These are phyloP conservation scores for Heliconius erato DNA, from an alignment of 2,888 invertebrate species.

Conservation along the genomic window DNA sequence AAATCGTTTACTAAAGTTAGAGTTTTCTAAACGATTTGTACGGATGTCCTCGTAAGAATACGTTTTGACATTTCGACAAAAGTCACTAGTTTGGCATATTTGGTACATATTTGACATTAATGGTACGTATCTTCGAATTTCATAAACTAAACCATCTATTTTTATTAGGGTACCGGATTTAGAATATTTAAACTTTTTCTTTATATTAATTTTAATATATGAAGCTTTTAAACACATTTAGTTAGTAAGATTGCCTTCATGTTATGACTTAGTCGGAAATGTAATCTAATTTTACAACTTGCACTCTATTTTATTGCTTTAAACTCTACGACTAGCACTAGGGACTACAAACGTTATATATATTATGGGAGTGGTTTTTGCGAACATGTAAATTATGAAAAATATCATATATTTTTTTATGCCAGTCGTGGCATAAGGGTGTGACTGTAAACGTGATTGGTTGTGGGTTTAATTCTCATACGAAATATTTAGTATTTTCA, in stretches of 20 bases:
- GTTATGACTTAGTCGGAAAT: slow-evolving; percentile 1
- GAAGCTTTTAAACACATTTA: not conserved
- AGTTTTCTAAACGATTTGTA: slow-evolving; percentile 2
- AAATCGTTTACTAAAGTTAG: not conserved
- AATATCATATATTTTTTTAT: not conserved
- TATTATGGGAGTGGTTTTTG: not conserved
- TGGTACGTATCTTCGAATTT: not conserved
- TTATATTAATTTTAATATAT: not conserved
- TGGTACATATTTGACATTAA: not conserved
- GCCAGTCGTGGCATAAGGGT: too few relatives aligned
- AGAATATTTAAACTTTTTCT: not conserved
- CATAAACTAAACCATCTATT: not conserved
- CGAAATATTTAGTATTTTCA: too few relatives aligned
- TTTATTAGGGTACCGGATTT: not conserved
- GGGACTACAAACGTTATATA: not conserved
- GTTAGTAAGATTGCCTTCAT: slow-evolving; percentile 2
- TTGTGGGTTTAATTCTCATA: too few relatives aligned
- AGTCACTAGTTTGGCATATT: not conserved
- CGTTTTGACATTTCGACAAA: slow-evolving; percentile 4
- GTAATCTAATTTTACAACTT: slow-evolving; percentile 26
- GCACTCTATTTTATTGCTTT: slow-evolving; percentile 23
- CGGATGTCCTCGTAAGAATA: not conserved
- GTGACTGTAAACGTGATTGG: too few relatives aligned
- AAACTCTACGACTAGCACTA: slow-evolving; percentile 1
- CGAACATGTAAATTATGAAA: not conserved